Evolutionary conservation across 2,888 invertebrate genomes (phyloP), one percentile per base, ranked within the genome.

Genomic region (Neoascia interrupta): DNA sequence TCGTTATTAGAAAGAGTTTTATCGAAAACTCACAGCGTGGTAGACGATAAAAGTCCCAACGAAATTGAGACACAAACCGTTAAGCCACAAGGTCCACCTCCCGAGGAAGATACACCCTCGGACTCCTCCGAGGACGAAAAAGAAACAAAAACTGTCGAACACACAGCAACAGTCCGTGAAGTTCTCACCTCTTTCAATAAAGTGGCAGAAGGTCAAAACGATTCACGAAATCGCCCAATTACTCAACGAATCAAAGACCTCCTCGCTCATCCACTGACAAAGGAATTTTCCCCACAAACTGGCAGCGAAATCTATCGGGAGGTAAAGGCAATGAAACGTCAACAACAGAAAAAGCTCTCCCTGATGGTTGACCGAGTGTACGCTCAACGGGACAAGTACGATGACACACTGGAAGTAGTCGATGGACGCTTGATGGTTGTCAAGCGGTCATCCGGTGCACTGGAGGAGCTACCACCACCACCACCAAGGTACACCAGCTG

Each of bases 371-470:
- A 84, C 1, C 83, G 83, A 2, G 86, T 87, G 4, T 87, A 83
- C 58, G 83, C 82, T 0, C 84, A 88, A 28, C 85, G 83, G 5
- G 86, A 86, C 5, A 82, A 76, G 10, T 85, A 85, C 39, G 83
- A 86, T 13, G 86, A 88, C 53, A 83, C 81, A 0, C 58, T 88
- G 3, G 88, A 88, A 19, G 83, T 87, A 3, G 81, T 87, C 1
- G 83, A 87, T 68, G 84, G 84, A 15, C 83, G 83, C 10, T 63
- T 88, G 64, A 84, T 87, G 81, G 81, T 87, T 36, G 82, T 86
- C 1, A 85, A 86, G 28, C 84, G 84, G 43, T 81, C 82, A 31
- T 82, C 86, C 0, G 85, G 86, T 0, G 82, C 81, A 2, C 18
- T 87, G 5, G 81, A 82, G 15, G 86, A 87, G 10, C 54, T 86